phyloP scores from a whole-genome alignment of 2,113 vertebrate genomes.

The Amphilophus citrinellus region DNA sequence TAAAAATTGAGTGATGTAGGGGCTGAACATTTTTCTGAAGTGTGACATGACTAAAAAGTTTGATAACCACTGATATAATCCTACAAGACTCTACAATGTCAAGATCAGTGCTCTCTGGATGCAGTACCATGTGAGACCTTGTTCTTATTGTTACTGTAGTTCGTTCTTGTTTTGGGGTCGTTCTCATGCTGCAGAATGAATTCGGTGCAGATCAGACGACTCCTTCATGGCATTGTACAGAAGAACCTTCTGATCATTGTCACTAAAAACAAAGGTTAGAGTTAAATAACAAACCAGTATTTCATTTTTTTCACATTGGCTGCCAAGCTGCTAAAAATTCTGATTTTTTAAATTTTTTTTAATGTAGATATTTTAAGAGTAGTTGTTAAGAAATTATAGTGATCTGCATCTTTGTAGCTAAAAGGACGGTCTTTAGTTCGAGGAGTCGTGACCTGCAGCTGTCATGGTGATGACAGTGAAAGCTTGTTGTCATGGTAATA shows the following conservation, averaged over 20 bases:
- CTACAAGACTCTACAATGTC: neutral
- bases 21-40: neutral
- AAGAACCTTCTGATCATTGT: neutral
- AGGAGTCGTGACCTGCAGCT: constrained; percentile 54
- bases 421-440: constrained; percentile 11
- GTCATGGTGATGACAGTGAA: constrained; percentile 38
- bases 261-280: neutral
- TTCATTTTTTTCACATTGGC: neutral
- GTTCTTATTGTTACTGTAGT: neutral
- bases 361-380: neutral
- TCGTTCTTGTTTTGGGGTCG: neutral
- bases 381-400: neutral
- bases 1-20: neutral
- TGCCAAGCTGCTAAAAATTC: neutral
- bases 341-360: neutral
- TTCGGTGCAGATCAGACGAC: neutral
- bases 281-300: neutral
- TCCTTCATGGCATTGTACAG: neutral
- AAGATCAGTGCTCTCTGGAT: neutral
- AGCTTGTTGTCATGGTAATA: constrained; percentile 68
- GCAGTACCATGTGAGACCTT: neutral
- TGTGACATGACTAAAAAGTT: neutral
- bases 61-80: neutral
- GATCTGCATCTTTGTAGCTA: neutral
- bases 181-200: neutral